phyloP scores from a whole-genome alignment of 1,140 invertebrate species.

The Coptotermes formosanus region DNA sequence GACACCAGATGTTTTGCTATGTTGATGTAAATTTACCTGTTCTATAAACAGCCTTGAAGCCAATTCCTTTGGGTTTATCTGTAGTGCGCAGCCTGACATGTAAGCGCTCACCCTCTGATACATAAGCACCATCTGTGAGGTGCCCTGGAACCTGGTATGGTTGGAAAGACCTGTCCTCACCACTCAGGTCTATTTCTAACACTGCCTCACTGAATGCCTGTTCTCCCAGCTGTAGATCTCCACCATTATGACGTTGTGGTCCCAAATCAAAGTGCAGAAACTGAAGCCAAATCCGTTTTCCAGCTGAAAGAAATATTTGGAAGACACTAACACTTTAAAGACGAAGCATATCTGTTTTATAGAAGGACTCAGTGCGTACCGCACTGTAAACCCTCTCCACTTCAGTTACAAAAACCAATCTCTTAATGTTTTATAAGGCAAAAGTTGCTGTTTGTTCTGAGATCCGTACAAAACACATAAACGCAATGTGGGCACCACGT shows the following conservation, averaged over 20 bases:
- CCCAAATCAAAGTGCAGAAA: conserved; percentile 56
- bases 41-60: conserved; percentile 61
- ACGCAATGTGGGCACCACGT: too few relatives aligned
- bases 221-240: conserved; percentile 54
- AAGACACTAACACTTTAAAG: neutral
- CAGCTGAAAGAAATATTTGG: conserved; percentile 41
- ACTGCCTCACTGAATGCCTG: conserved; percentile 45
- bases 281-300: conserved; percentile 63
- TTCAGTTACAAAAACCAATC: too few relatives aligned
- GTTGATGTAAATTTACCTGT: conserved; percentile 41
- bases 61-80: conserved; percentile 54
- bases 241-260: conserved; percentile 37
- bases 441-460: too few relatives aligned
- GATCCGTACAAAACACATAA: too few relatives aligned
- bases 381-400: too few relatives aligned
- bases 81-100: conserved; percentile 57
- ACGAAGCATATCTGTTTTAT: too few relatives aligned
- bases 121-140: conserved; percentile 59
- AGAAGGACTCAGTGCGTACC: too few relatives aligned
- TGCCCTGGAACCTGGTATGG: conserved; percentile 52
- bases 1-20: neutral
- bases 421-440: too few relatives aligned
- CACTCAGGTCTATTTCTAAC: conserved; percentile 56
- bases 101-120: conserved; percentile 58
- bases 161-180: conserved; percentile 47